Percentiles rank a stretch among this genome's conserved stretches.
phyloP scores from a whole-genome alignment of 2,797 vertebrate genomes.

The Sandelia bainsii region DNA sequence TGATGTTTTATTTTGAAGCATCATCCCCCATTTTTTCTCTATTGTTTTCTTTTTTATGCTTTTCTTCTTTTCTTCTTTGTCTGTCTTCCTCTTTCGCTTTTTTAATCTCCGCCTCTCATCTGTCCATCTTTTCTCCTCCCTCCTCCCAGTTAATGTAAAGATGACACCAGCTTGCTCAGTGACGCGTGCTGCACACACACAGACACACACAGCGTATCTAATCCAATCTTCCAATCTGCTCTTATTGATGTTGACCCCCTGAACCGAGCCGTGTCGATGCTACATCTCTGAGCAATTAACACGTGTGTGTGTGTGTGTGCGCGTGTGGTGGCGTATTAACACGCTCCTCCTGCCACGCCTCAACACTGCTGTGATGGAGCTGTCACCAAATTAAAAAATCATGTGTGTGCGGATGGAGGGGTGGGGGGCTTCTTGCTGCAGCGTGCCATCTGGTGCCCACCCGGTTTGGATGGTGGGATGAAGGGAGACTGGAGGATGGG shows the following conservation, averaged over 20 bases:
- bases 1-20: conserved; percentile 19
- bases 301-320: conserved; percentile 44
- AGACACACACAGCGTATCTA: conserved; percentile 59
- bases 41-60: too few relatives aligned
- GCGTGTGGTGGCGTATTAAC: conserved; percentile 58
- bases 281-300: conserved; percentile 76
- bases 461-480: conserved; percentile 48
- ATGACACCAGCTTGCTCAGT: conserved; percentile 39
- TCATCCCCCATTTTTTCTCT: neutral
- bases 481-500: neutral
- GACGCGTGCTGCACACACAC: conserved; percentile 34
- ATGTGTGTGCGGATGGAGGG: conserved; percentile 32
- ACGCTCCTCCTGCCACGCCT: conserved; percentile 55
- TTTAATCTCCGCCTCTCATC: conserved; percentile 3
- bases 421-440: conserved; percentile 44
- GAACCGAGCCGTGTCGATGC: conserved; percentile 67
- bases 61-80: neutral
- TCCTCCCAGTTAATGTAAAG: conserved; percentile 28
- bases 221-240: conserved; percentile 80
- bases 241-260: conserved; percentile 80
- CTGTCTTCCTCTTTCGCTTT: neutral
- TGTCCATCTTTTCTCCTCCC: conserved; percentile 15
- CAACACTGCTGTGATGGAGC: conserved; percentile 77
- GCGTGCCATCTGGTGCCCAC: conserved; percentile 80
- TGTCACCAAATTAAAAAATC: conserved; percentile 78